Conservation (phyloP, 1,140 invertebrate genomes). For the Calosoma granatense region DNA sequence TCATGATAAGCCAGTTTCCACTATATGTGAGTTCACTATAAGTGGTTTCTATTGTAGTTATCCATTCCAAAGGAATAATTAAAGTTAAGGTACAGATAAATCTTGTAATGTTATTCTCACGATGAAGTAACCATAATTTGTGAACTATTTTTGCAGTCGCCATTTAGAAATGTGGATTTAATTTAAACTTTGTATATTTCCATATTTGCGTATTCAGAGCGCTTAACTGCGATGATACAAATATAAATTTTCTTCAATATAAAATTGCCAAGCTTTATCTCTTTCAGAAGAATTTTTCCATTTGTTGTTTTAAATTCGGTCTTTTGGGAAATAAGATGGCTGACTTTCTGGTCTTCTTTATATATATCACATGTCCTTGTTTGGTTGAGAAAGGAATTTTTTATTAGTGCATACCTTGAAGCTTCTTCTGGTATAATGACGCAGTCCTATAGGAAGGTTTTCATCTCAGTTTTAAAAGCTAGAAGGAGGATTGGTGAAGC, state of each 20-base stretch:
- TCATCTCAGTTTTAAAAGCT: background rate
- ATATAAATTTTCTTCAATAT: background rate
- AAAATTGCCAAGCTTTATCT: background rate
- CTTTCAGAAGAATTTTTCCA: background rate
- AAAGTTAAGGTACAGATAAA: too few species aligned
- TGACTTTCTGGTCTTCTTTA: background rate
- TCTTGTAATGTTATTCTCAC: too few species aligned
- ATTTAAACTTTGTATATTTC: background rate
- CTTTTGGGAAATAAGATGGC: constrained; percentile 5
- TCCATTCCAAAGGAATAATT: too few species aligned
- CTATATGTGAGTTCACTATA: too few species aligned
- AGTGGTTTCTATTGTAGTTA: too few species aligned
- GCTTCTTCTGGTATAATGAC: background rate
- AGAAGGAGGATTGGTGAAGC: too few species aligned
- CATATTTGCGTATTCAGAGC: too few species aligned
- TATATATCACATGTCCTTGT: too few species aligned
- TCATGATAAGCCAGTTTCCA: too few species aligned
- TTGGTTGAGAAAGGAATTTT: background rate
- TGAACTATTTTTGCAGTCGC: too few species aligned
- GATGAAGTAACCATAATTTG: too few species aligned
- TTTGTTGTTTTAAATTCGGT: constrained; percentile 8
- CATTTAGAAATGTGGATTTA: background rate
- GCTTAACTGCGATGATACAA: background rate
- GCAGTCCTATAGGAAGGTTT: background rate
- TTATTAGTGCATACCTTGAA: background rate